These are phyloP conservation scores for Chymomyza costata DNA, from an alignment of 1,140 invertebrate genomes.

Conservation along the genomic window DNA sequence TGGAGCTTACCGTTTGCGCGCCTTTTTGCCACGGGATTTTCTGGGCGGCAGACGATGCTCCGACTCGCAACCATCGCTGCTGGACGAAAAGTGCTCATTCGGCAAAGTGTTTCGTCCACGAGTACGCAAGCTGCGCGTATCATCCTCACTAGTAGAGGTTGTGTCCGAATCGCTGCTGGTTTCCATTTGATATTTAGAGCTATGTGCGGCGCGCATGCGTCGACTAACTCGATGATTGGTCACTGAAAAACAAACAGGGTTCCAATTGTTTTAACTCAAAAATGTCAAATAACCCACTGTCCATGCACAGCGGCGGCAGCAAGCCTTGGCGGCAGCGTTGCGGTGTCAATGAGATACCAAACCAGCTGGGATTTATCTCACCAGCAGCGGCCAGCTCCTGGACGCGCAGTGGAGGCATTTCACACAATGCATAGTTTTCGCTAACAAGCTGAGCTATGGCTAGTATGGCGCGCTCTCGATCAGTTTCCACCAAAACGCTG, in stretches of 20 bases:
- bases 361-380: conserved; percentile 56
- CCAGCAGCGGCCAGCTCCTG: conserved; percentile 47
- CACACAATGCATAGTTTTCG: conserved; percentile 58
- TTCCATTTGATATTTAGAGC: conserved; percentile 36
- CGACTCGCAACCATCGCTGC: conserved; percentile 73
- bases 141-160: conserved; percentile 57
- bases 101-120: conserved; percentile 29
- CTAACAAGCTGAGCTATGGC: conserved; percentile 64
- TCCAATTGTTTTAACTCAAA: background rate
- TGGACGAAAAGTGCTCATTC: conserved; percentile 48
- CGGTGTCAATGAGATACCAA: conserved; percentile 59
- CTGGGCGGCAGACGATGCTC: conserved; percentile 47
- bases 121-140: conserved; percentile 23
- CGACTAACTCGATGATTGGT: conserved; percentile 54
- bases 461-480: conserved; percentile 69
- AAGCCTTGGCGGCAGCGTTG: conserved; percentile 65
- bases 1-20: conserved; percentile 36
- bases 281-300: conserved; percentile 58
- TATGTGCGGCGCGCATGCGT: conserved; percentile 28
- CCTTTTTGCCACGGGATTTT: conserved; percentile 47
- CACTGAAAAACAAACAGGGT: conserved; percentile 17
- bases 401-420: conserved; percentile 48
- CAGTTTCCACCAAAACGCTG: conserved; percentile 67
- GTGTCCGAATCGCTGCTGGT: conserved; percentile 68
- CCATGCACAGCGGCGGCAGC: conserved; percentile 61